A percentile compares a stretch with the other conserved stretches of the same genome.
phyloP scores from a whole-genome alignment of 2,888 invertebrate genomes.

The Panzeria rudis region DNA sequence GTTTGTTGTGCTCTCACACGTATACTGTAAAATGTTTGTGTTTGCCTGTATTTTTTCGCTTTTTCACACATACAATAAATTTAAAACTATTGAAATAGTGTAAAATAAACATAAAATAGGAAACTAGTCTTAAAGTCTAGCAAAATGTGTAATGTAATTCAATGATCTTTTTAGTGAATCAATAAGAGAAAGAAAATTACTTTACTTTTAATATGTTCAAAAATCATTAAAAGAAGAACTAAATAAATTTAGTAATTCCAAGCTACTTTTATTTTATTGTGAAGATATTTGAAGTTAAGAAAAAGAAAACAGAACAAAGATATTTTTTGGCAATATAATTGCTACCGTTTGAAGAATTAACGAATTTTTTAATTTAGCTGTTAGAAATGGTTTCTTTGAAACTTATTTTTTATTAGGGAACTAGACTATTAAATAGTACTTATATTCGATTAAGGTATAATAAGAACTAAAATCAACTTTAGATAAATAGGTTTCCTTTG shows the following conservation, averaged over 20 bases:
- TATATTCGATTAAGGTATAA: neutral
- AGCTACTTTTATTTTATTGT: neutral
- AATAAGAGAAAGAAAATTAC: neutral
- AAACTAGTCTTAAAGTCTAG: neutral
- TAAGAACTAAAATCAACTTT: neutral
- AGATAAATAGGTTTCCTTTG: constrained; percentile 26
- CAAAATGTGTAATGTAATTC: neutral
- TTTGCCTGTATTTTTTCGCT: no score
- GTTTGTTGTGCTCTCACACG: no score
- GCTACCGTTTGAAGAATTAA: neutral
- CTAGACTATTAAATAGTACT: constrained; percentile 32
- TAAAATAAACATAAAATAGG: neutral
- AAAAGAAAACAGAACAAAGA: neutral
- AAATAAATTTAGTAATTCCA: neutral
- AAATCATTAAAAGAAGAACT: neutral
- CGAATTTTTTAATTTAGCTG: constrained; percentile 9
- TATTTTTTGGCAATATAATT: constrained; percentile 12
- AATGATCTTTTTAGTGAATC: neutral
- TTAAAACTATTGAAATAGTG: constrained; percentile 2
- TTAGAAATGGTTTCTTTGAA: constrained; percentile 26
- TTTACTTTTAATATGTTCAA: neutral
- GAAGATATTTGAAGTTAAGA: neutral
- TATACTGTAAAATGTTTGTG: no score
- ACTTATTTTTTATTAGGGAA: constrained; percentile 40
- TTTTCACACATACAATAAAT: neutral